Evolutionary conservation across 2,113 vertebrate species (phyloP).

Genomic region (Lichenostomus cassidix): DNA sequence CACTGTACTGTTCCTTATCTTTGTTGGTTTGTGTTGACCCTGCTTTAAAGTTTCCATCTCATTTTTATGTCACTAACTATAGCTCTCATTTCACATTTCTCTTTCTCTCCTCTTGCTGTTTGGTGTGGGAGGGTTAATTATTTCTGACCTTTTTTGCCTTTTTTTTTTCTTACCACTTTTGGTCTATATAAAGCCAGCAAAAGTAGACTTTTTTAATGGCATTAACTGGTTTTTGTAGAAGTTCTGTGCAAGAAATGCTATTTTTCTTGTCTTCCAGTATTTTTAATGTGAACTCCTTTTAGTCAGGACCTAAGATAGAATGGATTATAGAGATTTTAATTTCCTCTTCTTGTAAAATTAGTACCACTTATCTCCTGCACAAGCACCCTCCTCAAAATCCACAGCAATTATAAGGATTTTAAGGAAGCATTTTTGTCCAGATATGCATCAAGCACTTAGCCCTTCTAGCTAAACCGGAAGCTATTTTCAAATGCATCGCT

Average conservation of each 20-base stretch:
- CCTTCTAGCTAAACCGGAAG: not conserved
- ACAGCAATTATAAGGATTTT: not conserved
- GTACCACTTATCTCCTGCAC: not conserved
- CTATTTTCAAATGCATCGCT: not conserved
- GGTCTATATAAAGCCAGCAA: not conserved
- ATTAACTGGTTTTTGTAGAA: not conserved
- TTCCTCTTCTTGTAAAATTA: not conserved
- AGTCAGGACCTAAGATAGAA: not conserved
- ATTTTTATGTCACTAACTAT: not conserved
- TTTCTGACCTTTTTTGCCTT: not conserved
- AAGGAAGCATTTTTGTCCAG: not conserved
- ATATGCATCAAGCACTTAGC: not conserved
- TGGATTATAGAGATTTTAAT: not conserved
- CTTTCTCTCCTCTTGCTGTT: not conserved
- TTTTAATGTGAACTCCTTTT: not conserved
- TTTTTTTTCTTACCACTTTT: not conserved
- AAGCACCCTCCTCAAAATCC: not conserved
- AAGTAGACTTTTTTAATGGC: not conserved
- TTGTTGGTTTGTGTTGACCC: not conserved
- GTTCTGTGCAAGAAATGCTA: not conserved
- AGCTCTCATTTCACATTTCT: not conserved
- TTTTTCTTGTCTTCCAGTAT: not conserved
- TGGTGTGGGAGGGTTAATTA: not conserved
- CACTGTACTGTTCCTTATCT: not conserved
- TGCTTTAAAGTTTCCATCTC: not conserved